A percentile compares a stretch with the other conserved stretches of the same genome.
Evolutionary conservation across 2,113 vertebrate genomes (phyloP).

Genomic region (Ciconia maguari): DNA sequence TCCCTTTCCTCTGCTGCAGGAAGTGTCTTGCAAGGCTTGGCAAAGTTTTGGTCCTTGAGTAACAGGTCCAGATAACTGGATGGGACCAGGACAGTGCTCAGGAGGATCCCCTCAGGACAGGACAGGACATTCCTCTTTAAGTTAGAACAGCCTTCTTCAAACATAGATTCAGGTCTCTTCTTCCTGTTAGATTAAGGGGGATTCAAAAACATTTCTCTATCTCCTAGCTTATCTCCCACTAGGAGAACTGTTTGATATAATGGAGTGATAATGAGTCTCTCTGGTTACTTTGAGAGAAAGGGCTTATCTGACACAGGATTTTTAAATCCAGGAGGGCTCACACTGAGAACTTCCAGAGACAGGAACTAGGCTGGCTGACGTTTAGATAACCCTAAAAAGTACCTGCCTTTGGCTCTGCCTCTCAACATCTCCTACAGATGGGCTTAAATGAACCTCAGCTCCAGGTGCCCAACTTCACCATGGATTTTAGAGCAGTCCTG

Average conservation of each 20-base stretch:
- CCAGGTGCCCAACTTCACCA: background rate
- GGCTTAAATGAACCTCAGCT: background rate
- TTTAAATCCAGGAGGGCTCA: slow-evolving; percentile 10
- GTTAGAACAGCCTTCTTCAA: background rate
- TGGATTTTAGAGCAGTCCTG: background rate
- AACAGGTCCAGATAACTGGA: background rate
- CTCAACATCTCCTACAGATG: background rate
- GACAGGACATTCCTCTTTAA: background rate
- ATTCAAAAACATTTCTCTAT: background rate
- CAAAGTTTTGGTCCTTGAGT: background rate
- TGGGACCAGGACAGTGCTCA: background rate
- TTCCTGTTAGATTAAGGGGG: background rate
- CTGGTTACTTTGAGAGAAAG: background rate
- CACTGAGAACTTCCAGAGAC: slow-evolving; percentile 8
- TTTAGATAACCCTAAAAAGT: background rate
- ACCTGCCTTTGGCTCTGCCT: background rate
- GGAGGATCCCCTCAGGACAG: background rate
- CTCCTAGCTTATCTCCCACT: background rate
- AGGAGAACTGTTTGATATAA: slow-evolving; percentile 2
- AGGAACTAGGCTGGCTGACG: background rate
- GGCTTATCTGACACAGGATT: background rate
- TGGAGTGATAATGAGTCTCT: background rate
- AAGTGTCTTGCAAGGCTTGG: background rate
- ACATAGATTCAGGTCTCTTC: background rate
- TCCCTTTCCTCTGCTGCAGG: background rate